Conservation (phyloP, 2,797 vertebrate species). For the Octomys mimax region DNA sequence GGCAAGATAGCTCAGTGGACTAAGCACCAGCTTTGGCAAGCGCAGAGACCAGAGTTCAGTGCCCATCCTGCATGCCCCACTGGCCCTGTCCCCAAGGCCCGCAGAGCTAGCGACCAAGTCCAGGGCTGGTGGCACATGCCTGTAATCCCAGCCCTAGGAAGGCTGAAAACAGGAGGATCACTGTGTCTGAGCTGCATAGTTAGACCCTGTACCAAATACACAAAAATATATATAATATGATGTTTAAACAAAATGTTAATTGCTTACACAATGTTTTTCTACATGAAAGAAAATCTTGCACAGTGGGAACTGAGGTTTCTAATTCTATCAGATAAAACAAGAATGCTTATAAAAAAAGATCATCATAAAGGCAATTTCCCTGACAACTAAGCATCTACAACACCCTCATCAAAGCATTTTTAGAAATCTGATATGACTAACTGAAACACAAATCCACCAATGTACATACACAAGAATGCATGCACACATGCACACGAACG, state of each 20-base stretch:
- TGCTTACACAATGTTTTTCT: constrained; percentile 10
- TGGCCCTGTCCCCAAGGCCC: no score
- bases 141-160: no score
- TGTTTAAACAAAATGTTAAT: neutral
- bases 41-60: no score
- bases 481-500: neutral
- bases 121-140: no score
- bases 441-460: neutral
- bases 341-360: neutral
- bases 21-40: no score
- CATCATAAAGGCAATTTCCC: constrained; percentile 1
- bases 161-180: no score
- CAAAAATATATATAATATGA: neutral
- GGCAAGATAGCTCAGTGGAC: no score
- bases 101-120: no score
- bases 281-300: constrained; percentile 43
- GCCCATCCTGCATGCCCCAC: no score
- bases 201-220: no score
- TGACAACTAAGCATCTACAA: neutral
- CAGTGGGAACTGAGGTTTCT: neutral
- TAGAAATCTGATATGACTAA: constrained; percentile 4
- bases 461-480: neutral
- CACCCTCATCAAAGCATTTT: neutral
- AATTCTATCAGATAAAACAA: constrained; percentile 10
- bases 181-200: no score